These are phyloP conservation scores for Pogonus chalceus DNA, from an alignment of 1,140 invertebrate genomes.

Conservation along the genomic window DNA sequence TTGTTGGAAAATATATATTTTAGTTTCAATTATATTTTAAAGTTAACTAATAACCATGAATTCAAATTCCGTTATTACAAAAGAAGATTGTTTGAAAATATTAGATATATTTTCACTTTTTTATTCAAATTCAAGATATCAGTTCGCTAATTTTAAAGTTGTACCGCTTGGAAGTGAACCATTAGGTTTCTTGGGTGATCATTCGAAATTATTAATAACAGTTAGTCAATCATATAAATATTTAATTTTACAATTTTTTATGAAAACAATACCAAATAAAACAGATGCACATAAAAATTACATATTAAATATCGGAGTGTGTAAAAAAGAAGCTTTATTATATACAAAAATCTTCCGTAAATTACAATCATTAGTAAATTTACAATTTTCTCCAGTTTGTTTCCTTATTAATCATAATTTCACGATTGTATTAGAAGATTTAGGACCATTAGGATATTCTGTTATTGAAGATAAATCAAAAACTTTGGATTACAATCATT, in stretches of 20 bases:
- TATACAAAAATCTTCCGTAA: slow-evolving; percentile 28
- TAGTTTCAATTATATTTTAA: too few relatives aligned
- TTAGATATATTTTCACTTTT: slow-evolving; percentile 6
- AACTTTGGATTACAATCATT: slow-evolving; percentile 21
- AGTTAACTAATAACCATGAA: too few relatives aligned
- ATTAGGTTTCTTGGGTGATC: slow-evolving; percentile 18
- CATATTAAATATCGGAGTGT: slow-evolving; percentile 30
- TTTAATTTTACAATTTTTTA: slow-evolving; percentile 26
- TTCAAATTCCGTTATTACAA: neutral
- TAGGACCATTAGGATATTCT: slow-evolving; percentile 20
- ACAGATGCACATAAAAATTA: slow-evolving; percentile 25
- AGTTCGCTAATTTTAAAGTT: slow-evolving; percentile 10
- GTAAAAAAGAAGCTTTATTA: slow-evolving; percentile 31
- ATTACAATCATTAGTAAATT: slow-evolving; percentile 19
- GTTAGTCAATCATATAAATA: slow-evolving; percentile 11
- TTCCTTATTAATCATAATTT: slow-evolving; percentile 21
- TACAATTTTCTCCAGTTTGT: slow-evolving; percentile 22
- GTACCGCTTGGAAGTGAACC: slow-evolving; percentile 10
- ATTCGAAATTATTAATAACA: slow-evolving; percentile 12
- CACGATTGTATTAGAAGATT: slow-evolving; percentile 28
- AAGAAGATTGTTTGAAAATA: neutral
- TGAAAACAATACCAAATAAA: slow-evolving; percentile 34
- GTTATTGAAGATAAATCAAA: slow-evolving; percentile 16
- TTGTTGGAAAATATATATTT: too few relatives aligned
- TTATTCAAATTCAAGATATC: too few relatives aligned